Base-by-base conservation (phyloP, 2,888 invertebrate species). In the Acleris literana region DNA sequence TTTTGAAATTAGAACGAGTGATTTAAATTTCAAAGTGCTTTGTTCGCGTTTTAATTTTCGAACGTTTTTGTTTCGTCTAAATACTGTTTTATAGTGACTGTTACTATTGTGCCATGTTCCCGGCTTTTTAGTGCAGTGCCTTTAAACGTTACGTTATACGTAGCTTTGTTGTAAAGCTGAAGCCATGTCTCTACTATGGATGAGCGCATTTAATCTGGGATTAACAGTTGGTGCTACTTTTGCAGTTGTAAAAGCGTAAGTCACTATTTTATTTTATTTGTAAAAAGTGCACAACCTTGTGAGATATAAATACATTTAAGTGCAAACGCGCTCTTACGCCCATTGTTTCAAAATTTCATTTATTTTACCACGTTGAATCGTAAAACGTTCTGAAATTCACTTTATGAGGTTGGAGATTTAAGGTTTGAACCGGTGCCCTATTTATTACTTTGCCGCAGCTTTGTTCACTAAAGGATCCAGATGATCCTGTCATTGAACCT, bases 211-310 rank as follows among this genome's bases (percentile, higher is more conserved):
- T 78, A 94, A 94, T 86, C 83, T 95, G 71, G 93, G 94, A 69
- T 84, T 95, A 79, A 94, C 95, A 64, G 85, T 95, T 77, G 94
- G 94, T 70, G 92, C 93, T 68, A 95, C 95, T 67, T 94, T 89
- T 81, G 90, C 93, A 67, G 94, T 95, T 73, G 86, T 95, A 11
- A 49, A 49, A 49, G 49, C 18, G 49, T 49, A 25, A 57, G 17
- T 46, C n/a, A 3, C 1, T 46, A 17, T 46, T 39, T n/a, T 22
- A 44, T n/a, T 9, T n/a, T 16, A 48, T 49, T 20, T 9, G 5
- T 20, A 18, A 9, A 3, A 49, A 22, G n/a, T 20, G 18, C 6
- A 29, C 29, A 29, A 29, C 20, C 43, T 44, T 20, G 55, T 16
- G 22, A 56, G 25, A 7, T 17, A 57, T 44, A 56, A 22, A 44